A percentile compares a stretch with the other conserved stretches of the same genome.
Conservation (phyloP, 2,797 vertebrate genomes). For the Orestias chungarensis region DNA sequence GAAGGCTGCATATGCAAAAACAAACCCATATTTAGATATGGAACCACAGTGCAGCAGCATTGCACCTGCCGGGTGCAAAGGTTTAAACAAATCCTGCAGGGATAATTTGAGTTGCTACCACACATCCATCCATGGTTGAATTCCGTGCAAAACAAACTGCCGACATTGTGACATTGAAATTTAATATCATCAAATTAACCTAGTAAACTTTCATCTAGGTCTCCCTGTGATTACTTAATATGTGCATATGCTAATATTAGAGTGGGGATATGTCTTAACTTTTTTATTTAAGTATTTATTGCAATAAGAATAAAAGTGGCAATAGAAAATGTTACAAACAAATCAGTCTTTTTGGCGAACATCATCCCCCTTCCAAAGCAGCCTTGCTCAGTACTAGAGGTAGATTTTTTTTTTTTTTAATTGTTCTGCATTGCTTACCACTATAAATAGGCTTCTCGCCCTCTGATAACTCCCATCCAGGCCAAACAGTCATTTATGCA, state of each 20-base stretch:
- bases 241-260: slow-evolving; percentile 7
- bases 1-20: slow-evolving; percentile 22
- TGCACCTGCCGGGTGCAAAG: slow-evolving; percentile 62
- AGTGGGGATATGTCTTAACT: too few species aligned
- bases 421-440: neutral
- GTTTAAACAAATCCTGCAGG: slow-evolving; percentile 58
- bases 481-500: neutral
- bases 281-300: slow-evolving; percentile 1
- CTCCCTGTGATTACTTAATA: slow-evolving; percentile 24
- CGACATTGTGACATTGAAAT: slow-evolving; percentile 25
- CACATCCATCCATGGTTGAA: slow-evolving; percentile 35
- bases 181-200: slow-evolving; percentile 40
- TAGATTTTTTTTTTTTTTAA: neutral
- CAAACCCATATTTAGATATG: slow-evolving; percentile 30
- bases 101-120: slow-evolving; percentile 57
- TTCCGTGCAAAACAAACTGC: slow-evolving; percentile 45
- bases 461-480: neutral
- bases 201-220: slow-evolving; percentile 13
- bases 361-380: neutral
- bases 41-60: slow-evolving; percentile 58
- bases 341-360: neutral
- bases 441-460: neutral
- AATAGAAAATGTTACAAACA: neutral
- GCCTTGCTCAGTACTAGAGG: neutral
- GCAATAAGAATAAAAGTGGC: neutral